Evolutionary conservation across 2,113 vertebrate species (phyloP).

Genomic region (Hippopotamus amphibius): DNA sequence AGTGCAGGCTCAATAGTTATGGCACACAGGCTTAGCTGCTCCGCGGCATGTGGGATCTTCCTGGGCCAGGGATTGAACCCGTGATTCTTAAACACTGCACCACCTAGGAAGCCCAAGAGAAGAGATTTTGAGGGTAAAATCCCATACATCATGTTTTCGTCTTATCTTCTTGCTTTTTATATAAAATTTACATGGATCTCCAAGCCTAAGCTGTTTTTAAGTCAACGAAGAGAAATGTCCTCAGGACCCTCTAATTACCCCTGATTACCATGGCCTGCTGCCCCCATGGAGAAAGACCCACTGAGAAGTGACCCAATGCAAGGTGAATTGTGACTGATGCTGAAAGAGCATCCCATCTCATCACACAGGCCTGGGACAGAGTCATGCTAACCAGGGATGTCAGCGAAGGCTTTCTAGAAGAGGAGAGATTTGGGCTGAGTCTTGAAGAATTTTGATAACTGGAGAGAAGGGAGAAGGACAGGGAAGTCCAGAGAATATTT

Average conservation of each 20-base stretch:
- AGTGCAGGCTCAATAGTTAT: no score
- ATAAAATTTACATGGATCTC: background rate
- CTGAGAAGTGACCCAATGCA: background rate
- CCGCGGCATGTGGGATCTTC: no score
- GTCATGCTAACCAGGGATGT: background rate
- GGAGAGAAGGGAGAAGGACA: background rate
- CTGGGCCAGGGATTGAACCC: no score
- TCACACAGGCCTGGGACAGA: background rate
- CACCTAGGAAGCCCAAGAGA: background rate
- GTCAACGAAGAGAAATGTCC: background rate
- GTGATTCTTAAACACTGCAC: no score
- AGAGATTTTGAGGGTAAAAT: slow-evolving; percentile 24
- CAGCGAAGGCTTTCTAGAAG: background rate
- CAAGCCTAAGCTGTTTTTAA: background rate
- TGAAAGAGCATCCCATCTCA: background rate
- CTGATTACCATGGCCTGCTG: background rate
- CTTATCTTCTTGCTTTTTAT: background rate
- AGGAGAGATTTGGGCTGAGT: background rate
- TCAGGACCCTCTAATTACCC: background rate
- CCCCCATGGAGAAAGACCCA: background rate
- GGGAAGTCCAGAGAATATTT: background rate
- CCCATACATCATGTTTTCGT: background rate
- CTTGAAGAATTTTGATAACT: background rate
- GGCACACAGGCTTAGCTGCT: no score
- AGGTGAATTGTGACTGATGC: background rate